Evolutionary conservation across 2,113 vertebrate genomes (phyloP).

Genomic region (Cebus imitator): DNA sequence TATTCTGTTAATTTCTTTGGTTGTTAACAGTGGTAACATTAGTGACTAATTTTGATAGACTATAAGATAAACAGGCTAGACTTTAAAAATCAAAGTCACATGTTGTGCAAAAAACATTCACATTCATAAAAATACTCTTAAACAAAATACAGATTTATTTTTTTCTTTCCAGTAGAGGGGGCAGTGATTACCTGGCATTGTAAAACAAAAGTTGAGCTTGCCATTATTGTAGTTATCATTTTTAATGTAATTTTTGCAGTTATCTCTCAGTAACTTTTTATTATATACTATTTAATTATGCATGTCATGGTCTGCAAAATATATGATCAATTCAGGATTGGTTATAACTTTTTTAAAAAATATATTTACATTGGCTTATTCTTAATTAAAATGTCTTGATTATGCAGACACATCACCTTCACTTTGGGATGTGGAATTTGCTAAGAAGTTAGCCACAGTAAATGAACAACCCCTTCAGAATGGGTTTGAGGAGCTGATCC

Average conservation of each 20-base stretch:
- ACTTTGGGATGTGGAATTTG: conserved; percentile 95
- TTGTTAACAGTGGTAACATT: background rate
- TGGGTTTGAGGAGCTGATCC: conserved; percentile 96
- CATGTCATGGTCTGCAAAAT: conserved; percentile 34
- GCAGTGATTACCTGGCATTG: background rate
- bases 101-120: conserved; percentile 7
- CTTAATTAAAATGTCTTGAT: background rate
- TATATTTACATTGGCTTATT: background rate
- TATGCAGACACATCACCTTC: conserved; percentile 82
- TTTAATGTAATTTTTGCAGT: background rate
- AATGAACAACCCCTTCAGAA: conserved; percentile 87
- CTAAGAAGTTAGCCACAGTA: conserved; percentile 83
- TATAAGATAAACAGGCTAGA: background rate
- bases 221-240: background rate
- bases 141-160: background rate
- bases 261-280: background rate
- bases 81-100: background rate
- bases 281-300: background rate
- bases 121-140: background rate
- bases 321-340: background rate
- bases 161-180: background rate
- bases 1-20: background rate
- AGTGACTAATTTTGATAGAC: background rate
- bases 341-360: background rate
- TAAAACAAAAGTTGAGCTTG: background rate